phyloP scores from a whole-genome alignment of 2,797 vertebrate species.

The Setipinna tenuifilis region DNA sequence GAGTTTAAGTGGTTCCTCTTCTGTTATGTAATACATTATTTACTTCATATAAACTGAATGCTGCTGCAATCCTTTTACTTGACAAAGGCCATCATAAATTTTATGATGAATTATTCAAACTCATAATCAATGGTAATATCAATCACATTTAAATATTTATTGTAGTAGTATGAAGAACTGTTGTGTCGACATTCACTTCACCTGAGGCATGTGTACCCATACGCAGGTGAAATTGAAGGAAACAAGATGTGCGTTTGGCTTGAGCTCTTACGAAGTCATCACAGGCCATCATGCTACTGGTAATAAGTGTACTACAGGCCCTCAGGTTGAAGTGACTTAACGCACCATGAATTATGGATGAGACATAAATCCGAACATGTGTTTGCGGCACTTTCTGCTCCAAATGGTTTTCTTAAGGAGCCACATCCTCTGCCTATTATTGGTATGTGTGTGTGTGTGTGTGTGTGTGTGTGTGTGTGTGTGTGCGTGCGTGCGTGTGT shows the following conservation, averaged over 20 bases:
- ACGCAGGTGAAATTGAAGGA: too few species aligned
- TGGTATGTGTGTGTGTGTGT: not conserved
- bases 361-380: conserved; percentile 1
- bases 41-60: not conserved
- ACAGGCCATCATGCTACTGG: not conserved
- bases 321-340: not conserved
- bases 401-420: not conserved
- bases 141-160: too few species aligned
- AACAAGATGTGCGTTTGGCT: not conserved
- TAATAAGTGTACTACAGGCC: not conserved
- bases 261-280: not conserved
- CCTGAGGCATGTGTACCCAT: too few species aligned
- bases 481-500: not conserved
- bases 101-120: not conserved
- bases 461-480: not conserved
- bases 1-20: not conserved
- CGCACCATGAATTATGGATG: not conserved
- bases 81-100: too few species aligned
- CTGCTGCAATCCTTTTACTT: too few species aligned
- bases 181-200: too few species aligned
- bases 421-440: not conserved
- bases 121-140: not conserved
- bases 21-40: not conserved
- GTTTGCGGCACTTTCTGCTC: not conserved
- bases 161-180: too few species aligned